Evolutionary conservation across 2,888 invertebrate species (phyloP), one percentile per base, ranked within the genome.

Genomic region (Dendrolimus pini): DNA sequence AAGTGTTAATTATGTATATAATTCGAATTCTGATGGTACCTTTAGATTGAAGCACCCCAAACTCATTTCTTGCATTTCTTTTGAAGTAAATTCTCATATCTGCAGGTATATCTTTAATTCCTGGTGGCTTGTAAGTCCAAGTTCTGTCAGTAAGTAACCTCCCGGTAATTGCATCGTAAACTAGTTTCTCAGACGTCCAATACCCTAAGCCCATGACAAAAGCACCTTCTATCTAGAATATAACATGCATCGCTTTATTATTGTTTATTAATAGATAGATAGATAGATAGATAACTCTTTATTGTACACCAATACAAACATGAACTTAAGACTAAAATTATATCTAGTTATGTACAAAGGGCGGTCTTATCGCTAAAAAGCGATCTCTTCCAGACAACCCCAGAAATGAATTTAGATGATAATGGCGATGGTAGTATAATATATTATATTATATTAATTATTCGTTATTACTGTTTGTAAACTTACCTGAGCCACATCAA

Each of bases 121-220:
- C 95, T 0, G 96, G 95, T 1, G 94, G 93, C 69, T 95, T 95
- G 71, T 96, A 96, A 56, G 92, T 95, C 96, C 96, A 97, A 1
- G 96, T 96, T 56, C 95, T 92, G 68, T 94, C 93, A 1, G 96
- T 96, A 9, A 95, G 85, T 7, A 96, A 75, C 65, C 92, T 89
- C 0, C 96, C 96, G 7, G 93, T 93, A 9, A 85, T 74, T 7
- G 91, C 82, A 64, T 95, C 93, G 61, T 93, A 94, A 0, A 94
- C 81, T 14, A 95, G 74, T 65, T 95, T 93, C 72, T 97, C 97
- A 0, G 92, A 92, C 0, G 95, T 94, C 93, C 94, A 96, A 68
- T 94, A 95, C 3, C 97, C 97, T 9, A 91, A 80, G 53, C 92
- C 95, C 95, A 95, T 95, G 0, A 95, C 84, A 65, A 95, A 96